Percentiles rank a stretch among this genome's conserved stretches.
phyloP scores from a whole-genome alignment of 2,888 invertebrate species.

The Colletes collaris region DNA sequence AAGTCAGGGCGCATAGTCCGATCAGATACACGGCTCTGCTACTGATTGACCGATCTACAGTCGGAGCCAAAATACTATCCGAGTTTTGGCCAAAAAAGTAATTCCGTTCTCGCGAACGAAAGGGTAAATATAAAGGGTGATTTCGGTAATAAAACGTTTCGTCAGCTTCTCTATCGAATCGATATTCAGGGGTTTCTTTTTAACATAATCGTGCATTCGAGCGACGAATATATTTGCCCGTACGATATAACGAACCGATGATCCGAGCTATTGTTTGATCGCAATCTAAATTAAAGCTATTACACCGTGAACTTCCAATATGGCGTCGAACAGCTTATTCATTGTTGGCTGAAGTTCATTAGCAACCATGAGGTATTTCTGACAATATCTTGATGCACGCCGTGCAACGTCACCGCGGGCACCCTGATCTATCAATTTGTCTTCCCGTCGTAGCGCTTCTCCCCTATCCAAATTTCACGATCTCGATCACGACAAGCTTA shows the following conservation, averaged over 20 bases:
- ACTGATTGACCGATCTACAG: neutral
- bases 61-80: no score
- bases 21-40: neutral
- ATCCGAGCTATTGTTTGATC: slow-evolving; percentile 12
- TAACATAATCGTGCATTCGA: no score
- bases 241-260: slow-evolving; percentile 1
- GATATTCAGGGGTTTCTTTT: no score
- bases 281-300: slow-evolving; percentile 38
- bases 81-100: no score
- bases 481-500: no score
- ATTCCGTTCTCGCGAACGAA: no score
- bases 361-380: slow-evolving; percentile 3
- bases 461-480: no score
- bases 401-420: neutral
- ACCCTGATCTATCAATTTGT: slow-evolving; percentile 25
- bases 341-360: slow-evolving; percentile 26
- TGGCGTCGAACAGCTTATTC: slow-evolving; percentile 12
- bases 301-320: neutral
- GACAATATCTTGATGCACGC: slow-evolving; percentile 19
- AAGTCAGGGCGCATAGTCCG: neutral
- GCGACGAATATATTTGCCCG: neutral
- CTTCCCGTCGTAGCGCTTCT: neutral
- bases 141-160: no score
- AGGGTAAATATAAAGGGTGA: no score
- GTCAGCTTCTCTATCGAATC: neutral